These are phyloP conservation scores for Rattus rattus DNA, from an alignment of 2,113 vertebrate genomes.

Conservation along the genomic window DNA sequence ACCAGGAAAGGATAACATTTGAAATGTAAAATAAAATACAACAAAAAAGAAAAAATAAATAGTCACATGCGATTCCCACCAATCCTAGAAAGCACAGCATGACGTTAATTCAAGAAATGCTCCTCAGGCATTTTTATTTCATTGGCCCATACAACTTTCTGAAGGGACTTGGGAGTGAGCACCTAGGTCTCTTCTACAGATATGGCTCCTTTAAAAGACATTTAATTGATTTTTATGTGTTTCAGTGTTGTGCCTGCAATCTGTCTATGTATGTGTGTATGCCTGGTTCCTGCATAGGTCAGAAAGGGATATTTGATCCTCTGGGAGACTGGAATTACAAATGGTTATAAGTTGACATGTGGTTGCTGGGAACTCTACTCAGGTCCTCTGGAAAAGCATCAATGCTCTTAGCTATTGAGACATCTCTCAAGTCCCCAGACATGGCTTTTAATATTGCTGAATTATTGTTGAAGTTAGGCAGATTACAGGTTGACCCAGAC, in stretches of 20 bases:
- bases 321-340: not conserved
- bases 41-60: not conserved
- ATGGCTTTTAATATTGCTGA: not conserved
- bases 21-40: too few species aligned
- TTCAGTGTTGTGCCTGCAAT: not conserved
- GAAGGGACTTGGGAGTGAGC: not conserved
- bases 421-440: not conserved
- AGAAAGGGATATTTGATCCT: not conserved
- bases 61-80: not conserved
- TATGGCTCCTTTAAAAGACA: not conserved
- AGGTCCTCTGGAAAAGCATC: not conserved
- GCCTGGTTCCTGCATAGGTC: not conserved
- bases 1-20: too few species aligned
- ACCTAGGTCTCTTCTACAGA: not conserved
- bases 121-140: not conserved
- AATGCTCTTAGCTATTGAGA: not conserved
- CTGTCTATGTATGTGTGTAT: not conserved
- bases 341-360: not conserved
- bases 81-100: not conserved
- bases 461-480: not conserved
- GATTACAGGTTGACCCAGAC: not conserved
- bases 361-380: not conserved
- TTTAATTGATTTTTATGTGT: not conserved
- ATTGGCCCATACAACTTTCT: not conserved
- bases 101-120: not conserved